phyloP scores from a whole-genome alignment of 2,888 invertebrate genomes.

The Sphinx pinastri region DNA sequence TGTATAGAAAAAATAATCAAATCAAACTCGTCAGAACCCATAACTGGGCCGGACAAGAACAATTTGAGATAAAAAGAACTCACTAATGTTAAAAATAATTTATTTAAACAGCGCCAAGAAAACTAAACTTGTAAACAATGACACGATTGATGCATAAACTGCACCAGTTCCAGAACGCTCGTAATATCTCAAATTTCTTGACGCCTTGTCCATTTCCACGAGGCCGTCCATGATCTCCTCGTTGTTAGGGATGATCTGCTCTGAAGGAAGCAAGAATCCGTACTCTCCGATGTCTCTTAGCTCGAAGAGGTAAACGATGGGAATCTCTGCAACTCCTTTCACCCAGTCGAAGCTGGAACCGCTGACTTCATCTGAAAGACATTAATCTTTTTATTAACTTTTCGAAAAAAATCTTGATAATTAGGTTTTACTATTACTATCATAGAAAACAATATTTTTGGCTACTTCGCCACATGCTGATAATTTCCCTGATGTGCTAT shows the following conservation, averaged over 20 bases:
- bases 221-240: constrained; percentile 72
- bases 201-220: constrained; percentile 59
- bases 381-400: neutral
- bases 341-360: constrained; percentile 83
- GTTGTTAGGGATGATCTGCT: constrained; percentile 74
- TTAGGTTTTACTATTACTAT: too few relatives aligned
- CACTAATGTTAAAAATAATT: neutral
- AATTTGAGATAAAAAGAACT: too few relatives aligned
- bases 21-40: too few relatives aligned
- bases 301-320: constrained; percentile 83
- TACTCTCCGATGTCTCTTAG: constrained; percentile 79
- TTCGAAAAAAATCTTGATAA: too few relatives aligned
- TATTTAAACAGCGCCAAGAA: constrained; percentile 17
- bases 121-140: constrained; percentile 9
- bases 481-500: too few relatives aligned
- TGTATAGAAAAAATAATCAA: too few relatives aligned
- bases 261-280: constrained; percentile 82
- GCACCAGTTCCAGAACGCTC: constrained; percentile 46
- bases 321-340: constrained; percentile 76
- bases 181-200: constrained; percentile 48
- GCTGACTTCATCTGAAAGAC: constrained; percentile 62
- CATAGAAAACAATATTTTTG: too few relatives aligned
- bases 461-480: too few relatives aligned
- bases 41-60: too few relatives aligned
- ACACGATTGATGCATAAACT: neutral